phyloP scores from a whole-genome alignment of 2,797 vertebrate genomes.

The Lindbergichthys nudifrons region DNA sequence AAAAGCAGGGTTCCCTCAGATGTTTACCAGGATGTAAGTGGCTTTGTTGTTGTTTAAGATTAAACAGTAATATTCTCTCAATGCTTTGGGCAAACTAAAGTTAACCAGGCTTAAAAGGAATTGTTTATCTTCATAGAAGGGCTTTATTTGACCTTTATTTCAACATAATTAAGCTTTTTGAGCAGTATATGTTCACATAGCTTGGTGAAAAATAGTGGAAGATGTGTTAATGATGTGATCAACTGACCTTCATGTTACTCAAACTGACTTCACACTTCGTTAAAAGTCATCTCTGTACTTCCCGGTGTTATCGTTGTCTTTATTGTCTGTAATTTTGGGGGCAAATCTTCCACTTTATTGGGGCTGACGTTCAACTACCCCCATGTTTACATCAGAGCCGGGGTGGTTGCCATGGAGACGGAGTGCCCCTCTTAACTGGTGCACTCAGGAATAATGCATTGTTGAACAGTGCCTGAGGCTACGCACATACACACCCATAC shows the following conservation, averaged over 20 bases:
- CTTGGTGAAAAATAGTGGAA: slow-evolving; percentile 21
- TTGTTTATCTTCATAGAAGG: slow-evolving; percentile 8
- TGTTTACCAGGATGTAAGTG: slow-evolving; percentile 47
- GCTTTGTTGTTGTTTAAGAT: slow-evolving; percentile 47
- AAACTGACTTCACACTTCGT: background rate
- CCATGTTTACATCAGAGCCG: slow-evolving; percentile 80
- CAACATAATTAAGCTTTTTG: slow-evolving; percentile 8
- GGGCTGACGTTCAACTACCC: slow-evolving; percentile 74
- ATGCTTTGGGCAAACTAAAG: slow-evolving; percentile 6
- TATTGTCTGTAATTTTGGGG: slow-evolving; percentile 46
- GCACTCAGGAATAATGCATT: slow-evolving; percentile 87
- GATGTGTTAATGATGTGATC: slow-evolving; percentile 18
- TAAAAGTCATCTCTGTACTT: slow-evolving; percentile 11
- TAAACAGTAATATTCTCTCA: slow-evolving; percentile 34
- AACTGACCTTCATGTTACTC: slow-evolving; percentile 27
- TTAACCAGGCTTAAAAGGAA: slow-evolving; percentile 10
- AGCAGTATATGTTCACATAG: background rate
- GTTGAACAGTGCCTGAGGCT: slow-evolving; percentile 85
- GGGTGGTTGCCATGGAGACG: slow-evolving; percentile 81
- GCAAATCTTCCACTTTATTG: slow-evolving; percentile 61
- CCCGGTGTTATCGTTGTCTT: slow-evolving; percentile 15
- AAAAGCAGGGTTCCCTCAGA: slow-evolving; percentile 59
- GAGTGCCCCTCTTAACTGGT: slow-evolving; percentile 85
- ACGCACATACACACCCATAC: slow-evolving; percentile 28
- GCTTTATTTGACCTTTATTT: background rate